Evolutionary conservation across 2,113 vertebrate genomes (phyloP).

Genomic region (Dipodomys ordii): DNA sequence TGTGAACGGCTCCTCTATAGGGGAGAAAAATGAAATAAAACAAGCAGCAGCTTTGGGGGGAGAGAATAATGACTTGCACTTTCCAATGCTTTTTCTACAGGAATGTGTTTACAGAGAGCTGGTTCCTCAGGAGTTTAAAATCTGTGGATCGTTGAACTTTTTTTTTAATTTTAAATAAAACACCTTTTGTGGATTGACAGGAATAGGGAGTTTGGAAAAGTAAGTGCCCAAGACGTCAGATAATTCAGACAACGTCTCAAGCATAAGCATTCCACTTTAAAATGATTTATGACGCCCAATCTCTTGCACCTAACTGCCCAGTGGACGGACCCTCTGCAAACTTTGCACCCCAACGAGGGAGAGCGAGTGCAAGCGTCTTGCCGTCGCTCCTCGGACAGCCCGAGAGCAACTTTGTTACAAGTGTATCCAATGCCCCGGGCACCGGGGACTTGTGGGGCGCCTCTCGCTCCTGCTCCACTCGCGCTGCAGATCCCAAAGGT

Average conservation of each 20-base stretch:
- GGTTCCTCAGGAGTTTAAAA: constrained; percentile 3
- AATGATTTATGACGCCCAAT: not conserved
- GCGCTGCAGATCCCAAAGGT: constrained; percentile 37
- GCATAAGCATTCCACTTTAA: not conserved
- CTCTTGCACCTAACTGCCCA: not conserved
- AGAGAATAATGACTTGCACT: not conserved
- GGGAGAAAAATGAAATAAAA: not conserved
- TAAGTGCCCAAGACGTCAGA: not conserved
- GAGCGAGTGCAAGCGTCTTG: constrained; percentile 45
- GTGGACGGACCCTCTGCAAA: constrained; percentile 5
- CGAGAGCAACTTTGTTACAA: constrained; percentile 66
- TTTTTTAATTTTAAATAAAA: not conserved
- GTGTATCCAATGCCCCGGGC: constrained; percentile 77
- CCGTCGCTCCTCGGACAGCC: not conserved
- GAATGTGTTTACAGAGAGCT: not conserved
- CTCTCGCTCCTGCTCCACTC: not conserved
- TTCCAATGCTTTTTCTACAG: not conserved
- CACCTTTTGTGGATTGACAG: not conserved
- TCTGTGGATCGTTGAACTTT: not conserved
- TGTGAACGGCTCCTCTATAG: not conserved
- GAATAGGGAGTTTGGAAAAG: constrained; percentile 41
- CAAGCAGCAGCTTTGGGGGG: not conserved
- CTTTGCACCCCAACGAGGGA: not conserved
- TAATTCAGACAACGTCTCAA: not conserved
- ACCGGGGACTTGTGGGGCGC: constrained; percentile 56